Conservation (phyloP, 2,888 invertebrate genomes). For the Coelinius sp. region DNA sequence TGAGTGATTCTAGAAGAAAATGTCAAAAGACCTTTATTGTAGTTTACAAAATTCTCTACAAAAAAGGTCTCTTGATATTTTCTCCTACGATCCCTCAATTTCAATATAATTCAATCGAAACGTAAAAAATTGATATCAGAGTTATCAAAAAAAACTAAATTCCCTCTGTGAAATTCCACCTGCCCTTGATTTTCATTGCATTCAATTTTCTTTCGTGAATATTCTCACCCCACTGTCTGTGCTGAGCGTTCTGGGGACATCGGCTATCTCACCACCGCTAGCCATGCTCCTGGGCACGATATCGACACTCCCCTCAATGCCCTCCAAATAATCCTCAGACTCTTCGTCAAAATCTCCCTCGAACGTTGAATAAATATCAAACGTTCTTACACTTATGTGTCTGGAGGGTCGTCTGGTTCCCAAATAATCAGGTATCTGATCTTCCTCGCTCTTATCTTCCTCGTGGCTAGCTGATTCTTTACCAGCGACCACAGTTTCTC, state of each 20-base stretch:
- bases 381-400: conserved; percentile 62
- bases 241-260: conserved; percentile 25
- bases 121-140: too few relatives aligned
- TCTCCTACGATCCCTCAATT: too few relatives aligned
- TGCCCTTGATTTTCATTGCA: background rate
- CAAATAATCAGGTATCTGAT: conserved; percentile 9
- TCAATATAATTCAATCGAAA: too few relatives aligned
- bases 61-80: too few relatives aligned
- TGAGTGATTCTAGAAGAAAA: too few relatives aligned
- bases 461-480: conserved; percentile 34
- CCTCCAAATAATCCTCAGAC: conserved; percentile 28
- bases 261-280: conserved; percentile 17
- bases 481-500: conserved; percentile 57
- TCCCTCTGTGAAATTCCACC: background rate
- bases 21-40: too few relatives aligned
- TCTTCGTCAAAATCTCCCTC: conserved; percentile 65
- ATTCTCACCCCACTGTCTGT: conserved; percentile 35
- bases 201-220: background rate
- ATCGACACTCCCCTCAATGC: conserved; percentile 21
- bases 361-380: conserved; percentile 66
- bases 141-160: too few relatives aligned
- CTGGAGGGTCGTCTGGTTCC: conserved; percentile 51
- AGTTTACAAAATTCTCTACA: too few relatives aligned
- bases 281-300: conserved; percentile 21
- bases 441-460: background rate